Conservation (phyloP, 2,113 vertebrate species). For the Galbula dea region DNA sequence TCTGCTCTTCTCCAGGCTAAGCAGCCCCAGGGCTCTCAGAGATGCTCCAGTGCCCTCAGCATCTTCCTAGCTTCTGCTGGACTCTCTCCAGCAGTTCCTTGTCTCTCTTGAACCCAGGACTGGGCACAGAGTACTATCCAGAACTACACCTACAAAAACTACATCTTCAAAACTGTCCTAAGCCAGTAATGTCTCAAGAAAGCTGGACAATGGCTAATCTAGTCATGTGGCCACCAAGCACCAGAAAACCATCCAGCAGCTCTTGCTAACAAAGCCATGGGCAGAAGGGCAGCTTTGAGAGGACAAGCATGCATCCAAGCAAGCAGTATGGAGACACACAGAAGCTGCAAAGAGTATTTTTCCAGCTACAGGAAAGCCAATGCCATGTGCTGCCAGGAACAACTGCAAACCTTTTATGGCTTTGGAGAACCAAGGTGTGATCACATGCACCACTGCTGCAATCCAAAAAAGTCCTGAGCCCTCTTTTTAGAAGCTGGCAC, state of each 20-base stretch:
- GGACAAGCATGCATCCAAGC: background rate
- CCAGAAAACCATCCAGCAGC: background rate
- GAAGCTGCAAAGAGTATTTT: background rate
- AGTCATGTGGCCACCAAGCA: background rate
- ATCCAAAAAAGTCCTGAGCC: background rate
- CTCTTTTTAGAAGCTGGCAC: background rate
- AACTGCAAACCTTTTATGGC: background rate
- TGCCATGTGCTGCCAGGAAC: background rate
- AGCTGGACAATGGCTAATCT: too few relatives aligned
- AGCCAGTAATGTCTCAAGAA: background rate
- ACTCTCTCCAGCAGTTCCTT: background rate
- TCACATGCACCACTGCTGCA: accelerated
- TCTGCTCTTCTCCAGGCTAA: too few relatives aligned
- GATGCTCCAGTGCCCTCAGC: background rate
- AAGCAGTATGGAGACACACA: background rate
- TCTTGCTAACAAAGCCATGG: too few relatives aligned
- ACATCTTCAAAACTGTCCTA: background rate
- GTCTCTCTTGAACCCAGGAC: background rate
- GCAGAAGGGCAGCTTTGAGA: background rate
- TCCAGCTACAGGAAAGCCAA: background rate
- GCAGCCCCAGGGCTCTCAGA: background rate
- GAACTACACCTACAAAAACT: background rate
- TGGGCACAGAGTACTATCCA: background rate
- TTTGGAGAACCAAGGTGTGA: background rate
- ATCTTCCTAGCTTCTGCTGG: background rate